phyloP scores from a whole-genome alignment of 2,797 vertebrate genomes.

The Pterois miles region DNA sequence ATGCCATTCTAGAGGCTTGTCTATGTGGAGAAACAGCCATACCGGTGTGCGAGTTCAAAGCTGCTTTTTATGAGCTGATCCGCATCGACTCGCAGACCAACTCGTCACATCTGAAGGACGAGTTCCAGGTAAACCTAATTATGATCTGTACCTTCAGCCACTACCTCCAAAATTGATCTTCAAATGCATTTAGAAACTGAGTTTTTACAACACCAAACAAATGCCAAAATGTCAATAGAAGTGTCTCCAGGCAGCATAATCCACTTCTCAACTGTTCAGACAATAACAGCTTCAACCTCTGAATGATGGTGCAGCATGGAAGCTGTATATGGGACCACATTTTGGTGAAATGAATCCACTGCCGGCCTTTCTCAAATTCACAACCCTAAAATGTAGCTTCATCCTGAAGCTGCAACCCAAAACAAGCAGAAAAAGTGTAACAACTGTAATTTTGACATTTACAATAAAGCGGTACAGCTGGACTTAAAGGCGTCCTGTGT shows the following conservation, averaged over 20 bases:
- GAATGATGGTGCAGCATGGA: neutral
- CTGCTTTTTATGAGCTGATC: slow-evolving; percentile 98
- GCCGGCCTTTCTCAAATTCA: neutral
- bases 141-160: neutral
- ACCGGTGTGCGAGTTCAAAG: slow-evolving; percentile 97
- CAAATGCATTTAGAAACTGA: neutral
- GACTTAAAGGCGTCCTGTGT: no score
- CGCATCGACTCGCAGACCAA: slow-evolving; percentile 99
- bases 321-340: neutral
- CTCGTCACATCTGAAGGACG: slow-evolving; percentile 98
- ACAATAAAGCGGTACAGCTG: neutral
- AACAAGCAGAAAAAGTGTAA: no score
- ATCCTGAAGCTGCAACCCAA: neutral
- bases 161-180: neutral
- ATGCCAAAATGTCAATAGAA: neutral
- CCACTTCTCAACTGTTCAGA: neutral
- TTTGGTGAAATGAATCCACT: neutral
- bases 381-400: neutral
- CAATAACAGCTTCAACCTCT: neutral
- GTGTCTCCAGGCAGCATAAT: neutral
- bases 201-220: neutral
- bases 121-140: slow-evolving; percentile 91
- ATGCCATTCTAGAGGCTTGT: slow-evolving; percentile 98
- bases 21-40: slow-evolving; percentile 99
- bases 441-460: neutral